These are phyloP conservation scores for Passerculus sandwichensis DNA, from an alignment of 2,797 vertebrate species.

Conservation along the genomic window DNA sequence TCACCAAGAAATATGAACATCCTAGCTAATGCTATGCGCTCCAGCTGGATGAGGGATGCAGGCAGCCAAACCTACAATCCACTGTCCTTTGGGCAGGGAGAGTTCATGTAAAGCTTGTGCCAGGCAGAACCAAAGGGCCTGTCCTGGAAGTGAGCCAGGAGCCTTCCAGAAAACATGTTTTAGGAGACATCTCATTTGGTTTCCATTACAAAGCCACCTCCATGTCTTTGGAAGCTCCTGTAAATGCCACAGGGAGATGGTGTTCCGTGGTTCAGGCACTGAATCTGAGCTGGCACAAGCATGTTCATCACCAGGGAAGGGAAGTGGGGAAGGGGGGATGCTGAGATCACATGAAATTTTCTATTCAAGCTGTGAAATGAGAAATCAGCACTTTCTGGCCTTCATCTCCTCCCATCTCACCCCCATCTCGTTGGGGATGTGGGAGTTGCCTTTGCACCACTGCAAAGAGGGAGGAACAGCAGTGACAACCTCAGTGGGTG, in stretches of 20 bases:
- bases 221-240: neutral
- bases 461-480: neutral
- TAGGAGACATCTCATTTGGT: neutral
- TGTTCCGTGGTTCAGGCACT: neutral
- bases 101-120: neutral
- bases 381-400: neutral
- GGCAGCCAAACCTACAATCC: neutral
- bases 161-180: neutral
- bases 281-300: neutral
- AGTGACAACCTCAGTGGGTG: neutral
- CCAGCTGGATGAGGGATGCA: neutral
- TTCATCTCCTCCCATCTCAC: neutral
- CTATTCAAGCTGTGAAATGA: neutral
- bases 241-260: neutral
- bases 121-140: neutral
- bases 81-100: neutral
- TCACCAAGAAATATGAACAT: neutral
- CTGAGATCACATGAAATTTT: neutral
- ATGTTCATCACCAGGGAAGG: neutral
- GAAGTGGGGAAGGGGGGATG: neutral
- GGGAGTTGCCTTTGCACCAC: neutral
- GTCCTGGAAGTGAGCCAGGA: neutral
- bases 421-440: fast-evolving
- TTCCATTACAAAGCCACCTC: neutral
- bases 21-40: fast-evolving